Evolutionary conservation across 2,888 invertebrate species (phyloP), one percentile per base, ranked within the genome.

Genomic region (Nomada hirtipes): DNA sequence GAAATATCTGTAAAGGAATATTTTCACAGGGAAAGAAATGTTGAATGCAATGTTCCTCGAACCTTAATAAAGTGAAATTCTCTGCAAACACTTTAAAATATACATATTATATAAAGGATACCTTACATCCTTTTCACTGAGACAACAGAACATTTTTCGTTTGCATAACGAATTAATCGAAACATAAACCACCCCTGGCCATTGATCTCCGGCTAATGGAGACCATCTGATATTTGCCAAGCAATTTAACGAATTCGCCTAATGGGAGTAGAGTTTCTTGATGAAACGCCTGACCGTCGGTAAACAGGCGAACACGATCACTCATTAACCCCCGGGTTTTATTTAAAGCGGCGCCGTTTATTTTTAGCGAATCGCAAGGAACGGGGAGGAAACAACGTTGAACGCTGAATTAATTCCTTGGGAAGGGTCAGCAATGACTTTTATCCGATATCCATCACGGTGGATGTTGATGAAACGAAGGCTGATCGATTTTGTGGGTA

Each of bases 181-280:
- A 59, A 57, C 20, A 15, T 4, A 18, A 13, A 60, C 20, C 26
- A n/a, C 26, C 47, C 20, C 18, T 60, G 15, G 23, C 59, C 26
- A 55, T 64, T 36, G 53, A 72, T 67, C 71, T 59, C 36, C 53
- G 26, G 26, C 55, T 67, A 76, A 83, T 67, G 74, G 75, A 57
- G 55, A 77, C 69, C 59, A 71, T 36, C 29, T 63, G 75, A 78
- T 78, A 73, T 78, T 82, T 67, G 68, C 68, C 55, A 26, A 57
- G 68, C 59, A 82, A 76, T 83, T 75, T 83, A 72, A 75, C 72
- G 71, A 69, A 78, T 76, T 76, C 60, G 50, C 71, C 47, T 79
- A 69, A 78, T 74, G 59, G 65, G 52, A 4, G 36, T 65, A 47
- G 64, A 70, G 68, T 71, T 76, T 71, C 63, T 65, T 83, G 71